These are phyloP conservation scores for Tryphoninae sp. DNA, from an alignment of 2,888 invertebrate genomes.

Conservation along the genomic window DNA sequence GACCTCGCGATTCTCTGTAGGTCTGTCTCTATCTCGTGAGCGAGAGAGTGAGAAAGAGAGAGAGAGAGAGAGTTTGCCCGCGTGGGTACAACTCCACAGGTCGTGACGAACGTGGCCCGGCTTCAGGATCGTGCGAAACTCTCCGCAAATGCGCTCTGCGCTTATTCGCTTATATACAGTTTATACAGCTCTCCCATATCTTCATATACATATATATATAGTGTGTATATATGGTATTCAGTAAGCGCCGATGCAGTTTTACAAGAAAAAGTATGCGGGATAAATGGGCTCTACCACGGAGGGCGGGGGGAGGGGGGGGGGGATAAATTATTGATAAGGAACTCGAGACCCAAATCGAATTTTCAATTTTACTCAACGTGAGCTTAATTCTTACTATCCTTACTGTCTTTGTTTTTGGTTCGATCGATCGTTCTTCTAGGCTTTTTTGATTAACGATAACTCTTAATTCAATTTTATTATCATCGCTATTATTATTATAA, in stretches of 20 bases:
- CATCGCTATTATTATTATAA: not conserved
- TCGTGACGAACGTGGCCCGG: conserved; percentile 79
- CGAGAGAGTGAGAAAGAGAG: not conserved
- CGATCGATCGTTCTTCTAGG: no score
- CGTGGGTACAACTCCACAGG: conserved; percentile 68
- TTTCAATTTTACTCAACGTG: not conserved
- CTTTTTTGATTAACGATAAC: no score
- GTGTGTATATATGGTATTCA: not conserved
- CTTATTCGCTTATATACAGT: conserved; percentile 55
- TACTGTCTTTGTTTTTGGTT: not conserved
- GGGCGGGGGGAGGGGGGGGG: not conserved
- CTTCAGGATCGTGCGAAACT: conserved; percentile 79
- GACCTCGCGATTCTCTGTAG: conserved; percentile 22
- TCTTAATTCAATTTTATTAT: not conserved
- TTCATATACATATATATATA: conserved; percentile 7
- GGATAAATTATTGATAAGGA: conserved; percentile 56
- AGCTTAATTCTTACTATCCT: not conserved
- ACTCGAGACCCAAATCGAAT: conserved; percentile 33
- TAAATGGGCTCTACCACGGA: conserved; percentile 28
- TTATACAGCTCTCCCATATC: conserved; percentile 45
- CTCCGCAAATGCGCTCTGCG: conserved; percentile 61
- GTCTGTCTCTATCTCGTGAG: conserved; percentile 5
- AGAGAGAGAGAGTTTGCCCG: conserved; percentile 43
- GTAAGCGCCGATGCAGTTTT: not conserved
- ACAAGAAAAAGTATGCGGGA: conserved; percentile 39